These are phyloP conservation scores for Laticauda laticaudata DNA, from an alignment of 2,113 vertebrate genomes.

Conservation along the genomic window DNA sequence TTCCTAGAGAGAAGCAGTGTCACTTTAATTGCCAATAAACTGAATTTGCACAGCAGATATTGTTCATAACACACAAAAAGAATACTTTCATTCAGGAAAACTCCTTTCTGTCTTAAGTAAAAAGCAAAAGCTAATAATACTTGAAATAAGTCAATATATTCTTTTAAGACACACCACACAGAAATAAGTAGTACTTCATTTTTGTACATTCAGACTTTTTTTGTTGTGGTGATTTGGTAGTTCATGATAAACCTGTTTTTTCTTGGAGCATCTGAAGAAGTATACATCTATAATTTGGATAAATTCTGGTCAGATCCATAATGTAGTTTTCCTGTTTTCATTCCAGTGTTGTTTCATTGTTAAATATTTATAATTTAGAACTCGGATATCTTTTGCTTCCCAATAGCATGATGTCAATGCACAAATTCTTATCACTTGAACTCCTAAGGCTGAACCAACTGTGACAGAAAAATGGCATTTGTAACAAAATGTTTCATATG, in stretches of 20 bases:
- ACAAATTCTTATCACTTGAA: neutral
- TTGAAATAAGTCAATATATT: conserved; percentile 5
- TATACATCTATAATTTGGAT: neutral
- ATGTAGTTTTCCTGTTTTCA: neutral
- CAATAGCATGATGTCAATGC: neutral
- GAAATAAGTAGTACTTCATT: neutral
- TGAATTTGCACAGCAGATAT: neutral
- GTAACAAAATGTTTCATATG: neutral
- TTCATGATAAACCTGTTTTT: neutral
- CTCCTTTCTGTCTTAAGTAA: conserved; percentile 1
- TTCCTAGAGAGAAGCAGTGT: neutral
- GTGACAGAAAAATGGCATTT: neutral
- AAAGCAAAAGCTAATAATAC: neutral
- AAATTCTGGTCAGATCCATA: neutral
- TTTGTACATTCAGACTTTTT: neutral
- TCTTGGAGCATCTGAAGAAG: neutral
- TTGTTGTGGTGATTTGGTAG: neutral
- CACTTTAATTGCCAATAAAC: neutral
- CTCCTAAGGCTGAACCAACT: neutral
- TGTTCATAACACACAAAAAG: neutral
- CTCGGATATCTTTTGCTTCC: neutral
- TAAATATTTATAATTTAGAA: neutral
- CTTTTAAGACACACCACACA: neutral
- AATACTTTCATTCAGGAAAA: neutral
- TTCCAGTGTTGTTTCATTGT: neutral